Base-by-base conservation (phyloP, 2,888 invertebrate genomes). In the Agonopterix heracliana region DNA sequence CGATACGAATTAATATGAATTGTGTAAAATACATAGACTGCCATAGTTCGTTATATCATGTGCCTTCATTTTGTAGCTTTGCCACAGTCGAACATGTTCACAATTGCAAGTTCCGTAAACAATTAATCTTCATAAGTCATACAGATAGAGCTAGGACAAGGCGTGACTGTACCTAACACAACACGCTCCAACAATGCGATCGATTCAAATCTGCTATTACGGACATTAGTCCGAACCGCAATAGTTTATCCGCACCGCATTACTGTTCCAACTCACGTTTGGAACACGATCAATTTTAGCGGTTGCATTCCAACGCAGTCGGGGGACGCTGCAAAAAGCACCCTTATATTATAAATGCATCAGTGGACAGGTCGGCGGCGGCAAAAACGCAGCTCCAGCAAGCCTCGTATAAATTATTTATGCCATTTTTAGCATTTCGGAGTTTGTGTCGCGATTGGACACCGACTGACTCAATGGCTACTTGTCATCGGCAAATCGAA, bases 281-380 rank as follows among this genome's bases (percentile, higher is more conserved):
- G 77, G 78, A 81, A 82, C 84, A 79, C 83, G 88, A 86, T 86
- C 87, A 86, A 85, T 87, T 87, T 87, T 86, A 86, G 86, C 88
- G 85, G 84, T 82, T 78, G 79, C 87, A 88, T 87, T 88, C 87
- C 88, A 71, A 68, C 68, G 76, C 70, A 71, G 75, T 66, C 75
- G 66, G 72, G 80, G 74, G 71, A 79, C 79, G 74, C 63, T 73
- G 83, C 86, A 87, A 88, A 87, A 88, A 87, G 84, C 81, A 86
- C 85, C 86, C 87, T 86, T 85, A 81, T 86, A 87, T 88, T 88
- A 87, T 87, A 87, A 88, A 88, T 88, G 88, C 88, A 87, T 87
- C 88, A 85, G 86, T 81, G 85, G 86, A 84, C 85, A 86, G 84
- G 85, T 78, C 82, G 81, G 76, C 63, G 74, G 78, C 77, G 78